Evolutionary conservation across 2,113 vertebrate genomes (phyloP).

Genomic region (Symphodus melops): DNA sequence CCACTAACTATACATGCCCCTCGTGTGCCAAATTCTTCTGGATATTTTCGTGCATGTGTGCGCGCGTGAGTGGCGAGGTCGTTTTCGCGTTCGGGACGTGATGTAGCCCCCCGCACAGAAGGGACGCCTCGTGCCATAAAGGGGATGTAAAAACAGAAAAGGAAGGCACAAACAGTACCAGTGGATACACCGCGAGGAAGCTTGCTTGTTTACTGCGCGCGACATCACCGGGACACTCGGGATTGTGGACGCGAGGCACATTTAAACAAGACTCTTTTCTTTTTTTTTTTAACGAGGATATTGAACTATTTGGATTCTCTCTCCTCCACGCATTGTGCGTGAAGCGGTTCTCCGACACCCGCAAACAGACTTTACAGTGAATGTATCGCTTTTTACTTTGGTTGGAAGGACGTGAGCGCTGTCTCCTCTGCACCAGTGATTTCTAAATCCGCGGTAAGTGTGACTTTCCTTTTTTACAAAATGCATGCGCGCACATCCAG

Average conservation of each 20-base stretch:
- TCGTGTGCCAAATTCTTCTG: conserved; percentile 43
- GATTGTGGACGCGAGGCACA: conserved; percentile 57
- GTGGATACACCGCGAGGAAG: conserved; percentile 73
- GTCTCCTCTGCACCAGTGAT: conserved; percentile 10
- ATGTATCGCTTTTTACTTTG: conserved; percentile 50
- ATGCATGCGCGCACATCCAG: conserved; percentile 38
- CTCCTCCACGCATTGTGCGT: conserved; percentile 29
- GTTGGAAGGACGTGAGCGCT: conserved; percentile 60
- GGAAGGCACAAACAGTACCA: conserved; percentile 34
- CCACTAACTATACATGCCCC: not conserved
- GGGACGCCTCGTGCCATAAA: conserved; percentile 71
- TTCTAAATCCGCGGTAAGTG: conserved; percentile 73
- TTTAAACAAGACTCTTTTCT: too few species aligned
- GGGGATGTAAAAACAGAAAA: conserved; percentile 62
- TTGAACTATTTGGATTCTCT: conserved; percentile 63
- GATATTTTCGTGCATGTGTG: conserved; percentile 53
- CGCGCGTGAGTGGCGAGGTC: conserved; percentile 18
- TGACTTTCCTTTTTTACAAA: conserved; percentile 5
- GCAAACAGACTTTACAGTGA: conserved; percentile 58
- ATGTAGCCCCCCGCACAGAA: conserved; percentile 74
- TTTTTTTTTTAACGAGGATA: conserved; percentile 43
- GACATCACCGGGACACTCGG: conserved; percentile 35
- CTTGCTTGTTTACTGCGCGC: conserved; percentile 21
- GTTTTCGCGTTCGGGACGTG: conserved; percentile 66
- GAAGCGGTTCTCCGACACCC: conserved; percentile 49